Evolutionary conservation across 1,140 invertebrate species (phyloP).

Genomic region (Nilaparvata lugens): DNA sequence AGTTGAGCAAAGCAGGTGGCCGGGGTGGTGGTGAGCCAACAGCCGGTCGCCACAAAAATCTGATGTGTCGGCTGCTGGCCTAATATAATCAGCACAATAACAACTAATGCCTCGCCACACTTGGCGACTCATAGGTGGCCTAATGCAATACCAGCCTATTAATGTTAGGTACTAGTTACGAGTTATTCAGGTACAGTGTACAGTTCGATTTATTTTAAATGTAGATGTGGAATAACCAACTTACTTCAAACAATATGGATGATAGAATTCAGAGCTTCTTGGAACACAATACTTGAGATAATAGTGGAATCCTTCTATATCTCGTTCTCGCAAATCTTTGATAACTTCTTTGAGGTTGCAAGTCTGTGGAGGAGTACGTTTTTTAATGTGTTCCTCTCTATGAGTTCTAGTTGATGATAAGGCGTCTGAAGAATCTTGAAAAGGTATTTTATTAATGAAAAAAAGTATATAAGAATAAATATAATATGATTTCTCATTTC

Average conservation of each 20-base stretch:
- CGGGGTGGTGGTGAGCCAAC: too few species aligned
- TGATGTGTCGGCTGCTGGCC: neutral
- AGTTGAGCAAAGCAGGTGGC: too few species aligned
- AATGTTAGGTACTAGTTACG: neutral
- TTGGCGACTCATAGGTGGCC: neutral
- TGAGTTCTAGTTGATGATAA: too few species aligned
- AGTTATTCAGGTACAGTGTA: neutral
- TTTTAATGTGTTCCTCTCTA: too few species aligned
- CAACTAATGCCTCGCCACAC: neutral
- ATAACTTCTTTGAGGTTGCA: constrained; percentile 3
- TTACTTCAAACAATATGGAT: constrained; percentile 16
- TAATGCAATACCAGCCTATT: neutral
- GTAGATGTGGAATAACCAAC: neutral
- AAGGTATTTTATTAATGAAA: too few species aligned
- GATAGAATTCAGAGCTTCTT: constrained; percentile 9
- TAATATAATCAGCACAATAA: neutral
- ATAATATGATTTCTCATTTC: too few species aligned
- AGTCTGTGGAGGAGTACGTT: neutral
- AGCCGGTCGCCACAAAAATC: too few species aligned
- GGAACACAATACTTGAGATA: constrained; percentile 15
- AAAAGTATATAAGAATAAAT: too few species aligned
- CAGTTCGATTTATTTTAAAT: neutral
- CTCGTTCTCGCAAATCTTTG: neutral
- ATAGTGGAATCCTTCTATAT: neutral
- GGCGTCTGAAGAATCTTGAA: too few species aligned